These are phyloP conservation scores for human (Homo sapiens) DNA, from an alignment of 2,113 vertebrate species.

Conservation along the genomic window GRCh38 chr16:61077501-61078000, in stretches of 20 bases:
- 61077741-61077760: neutral
- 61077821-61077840: neutral
- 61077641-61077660: accelerated
- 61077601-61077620: neutral
- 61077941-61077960: neutral
- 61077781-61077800: neutral
- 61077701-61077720: neutral
- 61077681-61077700: neutral
- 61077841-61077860: neutral
- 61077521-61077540: neutral
- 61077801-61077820: neutral
- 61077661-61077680: neutral
- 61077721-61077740: neutral
- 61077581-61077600: neutral
- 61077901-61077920: neutral
- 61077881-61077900: neutral
- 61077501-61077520: neutral
- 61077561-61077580: neutral
- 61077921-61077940: neutral
- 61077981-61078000: neutral
- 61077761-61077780: neutral
- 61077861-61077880: neutral
- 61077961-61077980: neutral
- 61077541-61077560: neutral
- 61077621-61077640: neutral